Conservation (phyloP, 92 coral and sea anemone genomes). For the Actinostola sp. region DNA sequence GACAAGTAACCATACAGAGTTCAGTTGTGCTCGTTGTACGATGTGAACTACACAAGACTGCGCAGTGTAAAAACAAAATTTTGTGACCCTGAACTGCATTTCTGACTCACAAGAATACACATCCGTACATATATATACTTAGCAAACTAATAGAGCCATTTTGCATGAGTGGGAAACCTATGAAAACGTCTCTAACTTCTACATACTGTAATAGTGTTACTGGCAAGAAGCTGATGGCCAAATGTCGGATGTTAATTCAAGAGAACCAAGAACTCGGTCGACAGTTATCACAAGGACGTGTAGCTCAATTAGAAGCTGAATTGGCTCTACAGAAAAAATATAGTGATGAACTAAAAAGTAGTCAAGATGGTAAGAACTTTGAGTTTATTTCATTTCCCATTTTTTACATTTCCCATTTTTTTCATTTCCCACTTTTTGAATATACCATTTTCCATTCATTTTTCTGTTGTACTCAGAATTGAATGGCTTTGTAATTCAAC, state of each 20-base stretch:
- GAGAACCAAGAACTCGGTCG: constrained; percentile 97
- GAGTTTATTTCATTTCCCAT: not conserved
- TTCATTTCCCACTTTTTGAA: not conserved
- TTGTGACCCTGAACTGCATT: no score
- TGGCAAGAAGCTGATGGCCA: constrained; percentile 98
- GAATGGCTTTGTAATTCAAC: constrained; percentile 96
- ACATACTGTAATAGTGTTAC: constrained; percentile 86
- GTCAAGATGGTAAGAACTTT: constrained; percentile 88
- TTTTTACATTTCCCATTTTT: not conserved
- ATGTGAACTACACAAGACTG: no score
- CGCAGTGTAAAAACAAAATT: no score
- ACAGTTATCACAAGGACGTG: constrained; percentile 98
- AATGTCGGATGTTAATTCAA: constrained; percentile 97
- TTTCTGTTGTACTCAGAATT: constrained; percentile 57
- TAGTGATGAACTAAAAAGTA: constrained; percentile 95
- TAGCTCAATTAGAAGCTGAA: constrained; percentile 96
- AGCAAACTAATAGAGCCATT: no score
- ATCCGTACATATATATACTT: no score
- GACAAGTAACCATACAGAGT: no score
- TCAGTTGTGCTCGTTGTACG: no score
- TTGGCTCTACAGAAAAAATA: constrained; percentile 96
- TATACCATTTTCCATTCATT: not conserved
- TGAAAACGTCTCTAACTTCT: no score
- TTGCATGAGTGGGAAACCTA: no score
- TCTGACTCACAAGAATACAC: no score